These are phyloP conservation scores for Ptyas mucosa DNA, from an alignment of 2,113 vertebrate genomes.

Conservation along the genomic window DNA sequence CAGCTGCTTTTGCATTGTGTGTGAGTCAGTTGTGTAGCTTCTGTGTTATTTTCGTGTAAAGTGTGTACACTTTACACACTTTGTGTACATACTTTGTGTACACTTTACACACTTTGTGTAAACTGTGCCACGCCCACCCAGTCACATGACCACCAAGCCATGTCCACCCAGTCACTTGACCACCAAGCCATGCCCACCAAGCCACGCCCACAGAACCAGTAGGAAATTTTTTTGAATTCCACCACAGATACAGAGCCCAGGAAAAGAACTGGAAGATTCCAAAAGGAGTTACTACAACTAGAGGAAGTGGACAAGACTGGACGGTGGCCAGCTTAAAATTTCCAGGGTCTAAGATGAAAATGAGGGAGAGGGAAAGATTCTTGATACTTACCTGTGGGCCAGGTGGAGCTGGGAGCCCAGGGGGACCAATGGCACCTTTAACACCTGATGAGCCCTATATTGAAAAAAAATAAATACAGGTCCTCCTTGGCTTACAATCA, in stretches of 20 bases:
- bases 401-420: constrained; percentile 72
- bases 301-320: not conserved
- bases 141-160: too few species aligned
- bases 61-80: too few species aligned
- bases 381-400: constrained; percentile 76
- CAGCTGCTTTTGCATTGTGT: too few species aligned
- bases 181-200: too few species aligned
- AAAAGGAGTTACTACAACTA: not conserved
- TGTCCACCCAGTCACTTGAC: too few species aligned
- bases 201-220: too few species aligned
- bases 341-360: not conserved
- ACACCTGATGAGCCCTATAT: constrained; percentile 71
- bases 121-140: too few species aligned
- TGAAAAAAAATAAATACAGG: not conserved
- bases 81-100: too few species aligned
- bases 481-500: not conserved
- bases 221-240: too few species aligned
- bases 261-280: not conserved
- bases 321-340: not conserved
- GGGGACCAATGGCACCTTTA: constrained; percentile 73
- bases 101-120: too few species aligned
- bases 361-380: rapidly evolving
- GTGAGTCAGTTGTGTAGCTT: too few species aligned
- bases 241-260: not conserved
- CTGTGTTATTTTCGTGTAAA: too few species aligned